Conservation (phyloP, 2,888 invertebrate species). For the Philaethria dido region DNA sequence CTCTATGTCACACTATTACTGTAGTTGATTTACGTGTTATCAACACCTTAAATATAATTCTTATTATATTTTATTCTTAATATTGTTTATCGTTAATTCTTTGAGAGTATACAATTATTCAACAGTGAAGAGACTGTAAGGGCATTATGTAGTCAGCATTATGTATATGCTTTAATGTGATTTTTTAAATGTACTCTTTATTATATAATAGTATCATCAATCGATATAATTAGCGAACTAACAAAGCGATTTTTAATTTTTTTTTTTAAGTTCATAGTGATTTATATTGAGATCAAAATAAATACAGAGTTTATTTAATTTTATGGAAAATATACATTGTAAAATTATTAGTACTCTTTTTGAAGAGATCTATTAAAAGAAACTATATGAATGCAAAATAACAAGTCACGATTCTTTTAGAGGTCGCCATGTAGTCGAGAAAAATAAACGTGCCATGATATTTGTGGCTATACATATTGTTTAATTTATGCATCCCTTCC, state of each 20-base stretch:
- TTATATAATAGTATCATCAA: conserved; percentile 83
- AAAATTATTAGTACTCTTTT: conserved; percentile 77
- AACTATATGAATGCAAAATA: conserved; percentile 82
- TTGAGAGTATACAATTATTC: conserved; percentile 60
- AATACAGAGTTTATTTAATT: conserved; percentile 84
- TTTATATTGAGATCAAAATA: conserved; percentile 81
- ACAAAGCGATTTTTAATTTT: conserved; percentile 76
- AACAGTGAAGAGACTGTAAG: conserved; percentile 71
- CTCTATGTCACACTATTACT: conserved; percentile 37
- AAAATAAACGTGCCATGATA: conserved; percentile 85
- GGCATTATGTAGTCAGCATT: conserved; percentile 84
- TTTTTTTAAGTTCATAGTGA: conserved; percentile 80
- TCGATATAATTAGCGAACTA: conserved; percentile 82
- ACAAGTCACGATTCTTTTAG: conserved; percentile 85
- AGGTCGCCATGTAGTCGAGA: conserved; percentile 85
- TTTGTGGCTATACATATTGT: conserved; percentile 77
- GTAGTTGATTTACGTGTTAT: conserved; percentile 47
- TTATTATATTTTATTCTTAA: conserved; percentile 54
- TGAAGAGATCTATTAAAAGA: conserved; percentile 77
- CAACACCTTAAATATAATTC: conserved; percentile 56
- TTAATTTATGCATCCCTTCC: conserved; percentile 53
- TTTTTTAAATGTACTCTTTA: conserved; percentile 84
- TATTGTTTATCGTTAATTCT: conserved; percentile 75
- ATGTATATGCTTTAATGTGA: conserved; percentile 85
- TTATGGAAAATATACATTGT: conserved; percentile 81